Evolutionary conservation across 1,140 invertebrate genomes (phyloP), one percentile per base, ranked within the genome.

Genomic region (Argopecten irradians): DNA sequence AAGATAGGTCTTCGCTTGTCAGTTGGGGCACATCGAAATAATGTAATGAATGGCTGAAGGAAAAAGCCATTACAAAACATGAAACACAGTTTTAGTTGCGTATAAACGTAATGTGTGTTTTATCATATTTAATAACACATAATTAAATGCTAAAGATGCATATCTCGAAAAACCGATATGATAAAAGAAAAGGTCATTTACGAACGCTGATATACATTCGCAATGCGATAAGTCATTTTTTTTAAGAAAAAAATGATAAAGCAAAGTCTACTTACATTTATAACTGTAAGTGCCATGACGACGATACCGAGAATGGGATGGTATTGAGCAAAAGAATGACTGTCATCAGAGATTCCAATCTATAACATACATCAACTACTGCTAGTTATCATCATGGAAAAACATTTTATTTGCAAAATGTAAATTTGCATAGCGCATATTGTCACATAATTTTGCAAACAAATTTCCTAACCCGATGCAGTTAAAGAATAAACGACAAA

Each of bases 221-320:
- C n/a, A n/a, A n/a, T n/a, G n/a, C n/a, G n/a, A n/a, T n/a, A n/a
- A n/a, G n/a, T n/a, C n/a, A n/a, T n/a, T n/a, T n/a, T n/a, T n/a
- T n/a, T n/a, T n/a, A n/a, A n/a, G n/a, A n/a, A n/a, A n/a, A n/a
- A n/a, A 28, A 28, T 71, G n/a, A 28, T n/a, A 28, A 71, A 28
- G n/a, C 28, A n/a, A 8, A 2, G 55, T 71, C 5, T 71, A 85
- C 89, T 87, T 87, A 89, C 89, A 46, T 89, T 89, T n/a, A 89
- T 34, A 28, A 87, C 39, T 39, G 86, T 71, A 3, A 89, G 86
- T 2, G 28, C 16, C 34, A 83, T 85, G 5, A 89, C 89, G 16
- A 89, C n/a, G 8, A 89, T 86, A 14, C 89, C 89, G 41, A 89
- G 35, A 34, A 89, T 85, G n/a, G 89, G 89, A 46, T 89, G 89